These are phyloP conservation scores for Ryuthela nishihirai DNA, from an alignment of 2,888 invertebrate genomes.

Conservation along the genomic window DNA sequence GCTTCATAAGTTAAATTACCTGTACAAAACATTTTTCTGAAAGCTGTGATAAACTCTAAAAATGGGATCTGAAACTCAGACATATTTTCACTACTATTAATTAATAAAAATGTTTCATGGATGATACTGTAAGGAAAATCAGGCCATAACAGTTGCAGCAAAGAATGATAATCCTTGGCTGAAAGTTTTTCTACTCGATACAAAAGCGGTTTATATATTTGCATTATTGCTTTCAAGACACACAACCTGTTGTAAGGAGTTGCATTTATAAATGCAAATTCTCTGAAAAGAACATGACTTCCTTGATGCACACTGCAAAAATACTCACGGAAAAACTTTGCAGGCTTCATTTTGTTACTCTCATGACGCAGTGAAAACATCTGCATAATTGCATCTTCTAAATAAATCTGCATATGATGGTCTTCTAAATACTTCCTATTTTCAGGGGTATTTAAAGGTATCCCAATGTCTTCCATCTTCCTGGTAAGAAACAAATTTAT, in stretches of 20 bases:
- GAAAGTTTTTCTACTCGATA: slow-evolving; percentile 21
- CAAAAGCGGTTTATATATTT: slow-evolving; percentile 27
- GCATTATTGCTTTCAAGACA: slow-evolving; percentile 27
- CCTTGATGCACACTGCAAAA: slow-evolving; percentile 39
- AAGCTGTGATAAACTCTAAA: slow-evolving; percentile 15
- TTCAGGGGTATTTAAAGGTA: no score
- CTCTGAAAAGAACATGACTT: slow-evolving; percentile 35
- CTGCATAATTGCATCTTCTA: slow-evolving; percentile 34
- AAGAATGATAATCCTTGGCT: slow-evolving; percentile 28
- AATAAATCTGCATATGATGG: slow-evolving; percentile 24
- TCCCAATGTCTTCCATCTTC: no score
- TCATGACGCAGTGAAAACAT: slow-evolving; percentile 23
- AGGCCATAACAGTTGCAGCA: slow-evolving; percentile 26
- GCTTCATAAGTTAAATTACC: slow-evolving; percentile 25
- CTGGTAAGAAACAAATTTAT: no score
- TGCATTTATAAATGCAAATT: slow-evolving; percentile 27
- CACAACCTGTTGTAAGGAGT: slow-evolving; percentile 34
- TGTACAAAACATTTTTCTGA: slow-evolving; percentile 16
- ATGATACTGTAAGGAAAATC: slow-evolving; percentile 18
- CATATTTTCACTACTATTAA: slow-evolving; percentile 7
- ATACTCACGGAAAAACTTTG: slow-evolving; percentile 33
- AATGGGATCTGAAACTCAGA: slow-evolving; percentile 8
- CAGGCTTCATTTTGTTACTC: slow-evolving; percentile 22
- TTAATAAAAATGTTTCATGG: slow-evolving; percentile 1
- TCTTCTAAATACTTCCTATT: slow-evolving; percentile 13